Conservation (phyloP, 2,888 invertebrate genomes). For the Crossocerus cetratus region DNA sequence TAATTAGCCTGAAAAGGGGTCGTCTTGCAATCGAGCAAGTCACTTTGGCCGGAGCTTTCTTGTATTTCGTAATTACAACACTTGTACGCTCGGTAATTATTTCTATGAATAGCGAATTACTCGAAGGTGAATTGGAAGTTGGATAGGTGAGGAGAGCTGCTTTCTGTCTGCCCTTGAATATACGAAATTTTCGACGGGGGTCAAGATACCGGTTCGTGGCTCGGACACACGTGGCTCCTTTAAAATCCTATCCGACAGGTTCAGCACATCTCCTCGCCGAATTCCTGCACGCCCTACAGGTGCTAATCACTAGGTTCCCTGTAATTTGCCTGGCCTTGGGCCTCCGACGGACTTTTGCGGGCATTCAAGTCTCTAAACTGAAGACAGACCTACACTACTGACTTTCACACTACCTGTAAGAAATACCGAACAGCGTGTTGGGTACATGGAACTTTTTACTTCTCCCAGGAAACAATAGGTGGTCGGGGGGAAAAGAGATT, state of each 20-base stretch:
- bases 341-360: too few species aligned
- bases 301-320: conserved; percentile 4
- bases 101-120: neutral
- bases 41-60: neutral
- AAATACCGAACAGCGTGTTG: too few species aligned
- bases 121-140: neutral
- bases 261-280: conserved; percentile 24
- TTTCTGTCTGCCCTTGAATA: conserved; percentile 16
- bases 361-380: too few species aligned
- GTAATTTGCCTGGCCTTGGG: too few species aligned
- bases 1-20: neutral
- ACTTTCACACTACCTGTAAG: too few species aligned
- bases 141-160: neutral
- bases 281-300: conserved; percentile 15
- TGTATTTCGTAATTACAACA: neutral
- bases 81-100: neutral
- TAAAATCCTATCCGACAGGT: conserved; percentile 46
- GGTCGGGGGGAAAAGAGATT: neutral
- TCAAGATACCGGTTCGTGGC: conserved; percentile 55
- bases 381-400: too few species aligned
- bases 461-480: too few species aligned
- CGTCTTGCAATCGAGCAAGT: neutral
- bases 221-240: conserved; percentile 30
- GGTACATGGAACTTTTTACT: too few species aligned
- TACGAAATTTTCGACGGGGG: conserved; percentile 51